These are phyloP conservation scores for Mesorhabditis belari DNA, from an alignment of 2,888 invertebrate species.

Conservation along the genomic window DNA sequence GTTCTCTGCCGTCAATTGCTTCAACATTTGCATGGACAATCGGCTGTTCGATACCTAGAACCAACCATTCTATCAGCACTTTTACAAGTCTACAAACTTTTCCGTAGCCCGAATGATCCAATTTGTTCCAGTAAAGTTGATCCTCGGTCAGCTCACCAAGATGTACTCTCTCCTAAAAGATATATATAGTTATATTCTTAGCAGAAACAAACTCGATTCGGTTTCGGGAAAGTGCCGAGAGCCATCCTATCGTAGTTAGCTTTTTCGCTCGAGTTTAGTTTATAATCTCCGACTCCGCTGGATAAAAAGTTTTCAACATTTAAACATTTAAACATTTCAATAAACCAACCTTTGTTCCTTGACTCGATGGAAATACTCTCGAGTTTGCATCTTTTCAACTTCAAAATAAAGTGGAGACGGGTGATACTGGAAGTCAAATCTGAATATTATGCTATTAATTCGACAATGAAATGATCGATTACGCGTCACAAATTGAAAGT, in stretches of 20 bases:
- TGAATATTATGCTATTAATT: neutral
- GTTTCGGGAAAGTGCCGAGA: too few species aligned
- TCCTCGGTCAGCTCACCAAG: neutral
- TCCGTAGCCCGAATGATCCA: neutral
- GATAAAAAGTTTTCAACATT: too few species aligned
- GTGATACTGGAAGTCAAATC: neutral
- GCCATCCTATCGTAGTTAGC: too few species aligned
- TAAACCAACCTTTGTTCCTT: neutral
- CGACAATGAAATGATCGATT: too few species aligned
- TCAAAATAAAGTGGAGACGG: neutral
- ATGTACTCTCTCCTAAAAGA: neutral
- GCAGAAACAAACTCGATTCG: too few species aligned
- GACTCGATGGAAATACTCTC: neutral
- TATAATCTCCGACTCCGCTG: too few species aligned
- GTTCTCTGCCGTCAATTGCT: neutral
- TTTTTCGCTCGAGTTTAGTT: too few species aligned
- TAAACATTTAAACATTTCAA: too few species aligned
- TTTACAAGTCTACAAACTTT: neutral
- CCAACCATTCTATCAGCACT: neutral
- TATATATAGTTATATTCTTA: neutral
- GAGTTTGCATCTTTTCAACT: neutral
- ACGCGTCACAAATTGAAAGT: too few species aligned
- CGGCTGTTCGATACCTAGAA: neutral
- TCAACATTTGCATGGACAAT: neutral
- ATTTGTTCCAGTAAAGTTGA: neutral